Evolutionary conservation across 1,140 invertebrate species (phyloP).

Genomic region (Caerostris extrusa): DNA sequence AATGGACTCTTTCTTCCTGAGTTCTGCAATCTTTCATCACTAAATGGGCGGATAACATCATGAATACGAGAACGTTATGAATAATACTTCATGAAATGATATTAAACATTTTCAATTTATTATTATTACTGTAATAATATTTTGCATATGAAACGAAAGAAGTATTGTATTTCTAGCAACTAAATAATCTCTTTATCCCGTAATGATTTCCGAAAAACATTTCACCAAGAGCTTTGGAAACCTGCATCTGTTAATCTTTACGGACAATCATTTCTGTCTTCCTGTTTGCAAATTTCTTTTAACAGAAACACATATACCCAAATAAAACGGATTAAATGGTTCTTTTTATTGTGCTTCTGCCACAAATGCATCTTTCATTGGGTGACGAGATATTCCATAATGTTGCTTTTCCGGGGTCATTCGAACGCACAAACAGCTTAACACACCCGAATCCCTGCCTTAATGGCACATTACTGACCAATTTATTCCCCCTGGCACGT

Average conservation of each 20-base stretch:
- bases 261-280: neutral
- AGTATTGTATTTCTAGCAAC: too few species aligned
- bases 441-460: neutral
- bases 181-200: too few species aligned
- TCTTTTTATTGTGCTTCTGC: neutral
- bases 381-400: neutral
- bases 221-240: too few species aligned
- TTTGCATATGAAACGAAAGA: too few species aligned
- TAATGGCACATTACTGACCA: conserved; percentile 28
- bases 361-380: neutral
- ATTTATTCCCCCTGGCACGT: neutral
- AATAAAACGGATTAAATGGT: neutral
- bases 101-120: too few species aligned
- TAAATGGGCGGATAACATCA: too few species aligned
- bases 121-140: too few species aligned
- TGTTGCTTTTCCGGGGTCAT: neutral
- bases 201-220: too few species aligned
- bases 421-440: neutral
- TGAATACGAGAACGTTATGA: too few species aligned
- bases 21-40: too few species aligned
- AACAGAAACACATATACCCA: neutral
- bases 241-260: neutral
- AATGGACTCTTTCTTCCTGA: too few species aligned
- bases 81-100: too few species aligned
- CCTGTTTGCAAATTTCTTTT: neutral